Evolutionary conservation across 2,113 vertebrate genomes (phyloP).

Genomic region (Saguinus imperator): DNA sequence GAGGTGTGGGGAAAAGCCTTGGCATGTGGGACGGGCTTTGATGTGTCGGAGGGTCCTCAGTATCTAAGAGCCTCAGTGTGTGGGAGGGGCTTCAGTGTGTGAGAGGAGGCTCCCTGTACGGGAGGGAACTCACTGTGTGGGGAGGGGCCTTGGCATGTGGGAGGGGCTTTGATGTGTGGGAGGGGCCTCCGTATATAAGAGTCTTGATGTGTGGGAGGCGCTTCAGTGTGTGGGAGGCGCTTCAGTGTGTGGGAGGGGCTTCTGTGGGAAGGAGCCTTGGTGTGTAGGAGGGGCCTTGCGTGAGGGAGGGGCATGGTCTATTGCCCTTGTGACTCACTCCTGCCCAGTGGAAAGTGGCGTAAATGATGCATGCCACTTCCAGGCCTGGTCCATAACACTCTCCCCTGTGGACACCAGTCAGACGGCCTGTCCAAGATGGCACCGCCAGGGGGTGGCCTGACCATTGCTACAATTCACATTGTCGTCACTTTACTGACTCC

Average conservation of each 20-base stretch:
- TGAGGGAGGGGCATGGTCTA: too few species aligned
- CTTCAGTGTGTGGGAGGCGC: neutral
- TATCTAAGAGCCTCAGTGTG: rapidly evolving
- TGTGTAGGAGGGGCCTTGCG: neutral
- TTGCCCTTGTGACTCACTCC: neutral
- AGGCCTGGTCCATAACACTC: neutral
- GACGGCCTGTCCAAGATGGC: neutral
- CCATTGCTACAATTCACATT: rapidly evolving
- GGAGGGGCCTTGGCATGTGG: neutral
- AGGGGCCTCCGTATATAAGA: neutral
- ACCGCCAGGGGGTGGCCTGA: neutral
- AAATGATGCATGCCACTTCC: neutral
- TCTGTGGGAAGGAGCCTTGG: neutral
- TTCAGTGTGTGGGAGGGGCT: neutral
- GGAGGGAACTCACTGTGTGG: rapidly evolving
- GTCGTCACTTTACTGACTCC: neutral
- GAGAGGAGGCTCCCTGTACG: neutral
- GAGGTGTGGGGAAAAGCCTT: too few species aligned
- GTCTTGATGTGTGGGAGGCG: neutral
- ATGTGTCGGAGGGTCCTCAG: neutral
- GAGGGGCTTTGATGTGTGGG: neutral
- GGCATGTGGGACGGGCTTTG: too few species aligned
- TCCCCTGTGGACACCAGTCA: neutral
- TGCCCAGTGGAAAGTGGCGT: neutral
- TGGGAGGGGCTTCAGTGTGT: too few species aligned